A percentile compares a stretch with the other conserved stretches of the same genome.
phyloP scores from a whole-genome alignment of 2,797 vertebrate genomes.

The Molossus alvarezi region DNA sequence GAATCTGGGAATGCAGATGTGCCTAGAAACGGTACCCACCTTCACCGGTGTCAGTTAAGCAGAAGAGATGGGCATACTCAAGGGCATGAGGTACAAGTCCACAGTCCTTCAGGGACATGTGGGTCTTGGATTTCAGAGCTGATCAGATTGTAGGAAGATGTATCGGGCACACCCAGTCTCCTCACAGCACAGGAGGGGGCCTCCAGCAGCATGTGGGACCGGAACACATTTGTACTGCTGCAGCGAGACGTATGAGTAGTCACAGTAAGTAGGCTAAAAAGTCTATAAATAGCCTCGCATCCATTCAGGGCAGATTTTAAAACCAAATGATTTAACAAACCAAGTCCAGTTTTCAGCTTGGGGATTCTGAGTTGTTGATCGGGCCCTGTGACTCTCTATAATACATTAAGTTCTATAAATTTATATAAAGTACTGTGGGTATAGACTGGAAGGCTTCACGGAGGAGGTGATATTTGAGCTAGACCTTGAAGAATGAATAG shows the following conservation, averaged over 20 bases:
- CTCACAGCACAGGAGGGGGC: not conserved
- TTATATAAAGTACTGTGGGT: not conserved
- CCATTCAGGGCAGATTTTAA: not conserved
- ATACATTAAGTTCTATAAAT: not conserved
- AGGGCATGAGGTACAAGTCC: not conserved
- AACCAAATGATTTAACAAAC: conserved; percentile 24
- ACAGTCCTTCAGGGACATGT: not conserved
- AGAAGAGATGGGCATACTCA: not conserved
- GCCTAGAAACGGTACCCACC: not conserved
- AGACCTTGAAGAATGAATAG: not conserved
- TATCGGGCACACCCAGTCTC: not conserved
- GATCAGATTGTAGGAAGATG: not conserved
- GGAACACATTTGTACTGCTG: not conserved
- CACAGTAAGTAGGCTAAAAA: not conserved
- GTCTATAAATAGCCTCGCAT: not conserved
- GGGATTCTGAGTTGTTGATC: not conserved
- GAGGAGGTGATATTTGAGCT: not conserved
- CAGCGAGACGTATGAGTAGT: not conserved
- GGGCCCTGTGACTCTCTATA: not conserved
- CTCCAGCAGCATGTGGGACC: not conserved
- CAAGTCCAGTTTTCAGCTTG: not conserved
- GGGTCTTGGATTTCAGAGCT: conserved; percentile 6
- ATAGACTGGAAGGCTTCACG: not conserved
- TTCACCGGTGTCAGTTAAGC: not conserved
- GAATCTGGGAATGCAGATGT: not conserved